Evolutionary conservation across 2,797 vertebrate genomes (phyloP), one percentile per base, ranked within the genome.

Genomic region (Tokudaia tokunoshimensis): DNA sequence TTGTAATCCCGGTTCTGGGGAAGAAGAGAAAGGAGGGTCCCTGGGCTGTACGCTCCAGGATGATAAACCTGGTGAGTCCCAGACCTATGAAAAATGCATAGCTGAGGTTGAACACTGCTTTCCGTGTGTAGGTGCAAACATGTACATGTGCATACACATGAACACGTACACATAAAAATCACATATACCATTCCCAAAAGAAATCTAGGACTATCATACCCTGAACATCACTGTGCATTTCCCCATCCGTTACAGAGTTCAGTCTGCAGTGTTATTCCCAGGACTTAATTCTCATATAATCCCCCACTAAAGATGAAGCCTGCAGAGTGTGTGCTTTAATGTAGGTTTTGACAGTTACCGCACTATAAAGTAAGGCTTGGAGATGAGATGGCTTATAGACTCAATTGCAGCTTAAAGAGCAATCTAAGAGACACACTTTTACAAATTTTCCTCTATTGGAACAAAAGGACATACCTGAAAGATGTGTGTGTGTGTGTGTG

Each of bases 401-500:
- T 83, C 63, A 74, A 89, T 72, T 95, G 93, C 76, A 95, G 55
- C 12, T 90, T 92, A 70, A 95, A 94, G 29, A 91, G 59, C 29
- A 94, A 95, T 80, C 89, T 37, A 50, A 80, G n/a, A 75, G 14
- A 3, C 63, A 17, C 31, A 67, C 81, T 93, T 52, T 96, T 70
- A 87, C 44, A 94, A 26, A 44, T 91, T 65, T 94, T 80, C 37
- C 37, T 80, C 79, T 34, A 94, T 47, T 47, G 7, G 14, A 91
- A 5, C 41, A 82, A 87, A 86, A 84, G 84, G 31, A 94, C 65
- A 91, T 78, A 90, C 31, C 47, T 75, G 74, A 85, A 91, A 91
- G 10, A 1, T 37, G 34, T 34, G 13, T 67, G 29, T 67, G 29
- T 67, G 13, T 67, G 29, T 34, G 14, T n/a, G 12, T 34, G 17